Evolutionary conservation across 2,113 vertebrate genomes (phyloP), one percentile per base, ranked within the genome.

Genomic region (Engystomops pustulosus): DNA sequence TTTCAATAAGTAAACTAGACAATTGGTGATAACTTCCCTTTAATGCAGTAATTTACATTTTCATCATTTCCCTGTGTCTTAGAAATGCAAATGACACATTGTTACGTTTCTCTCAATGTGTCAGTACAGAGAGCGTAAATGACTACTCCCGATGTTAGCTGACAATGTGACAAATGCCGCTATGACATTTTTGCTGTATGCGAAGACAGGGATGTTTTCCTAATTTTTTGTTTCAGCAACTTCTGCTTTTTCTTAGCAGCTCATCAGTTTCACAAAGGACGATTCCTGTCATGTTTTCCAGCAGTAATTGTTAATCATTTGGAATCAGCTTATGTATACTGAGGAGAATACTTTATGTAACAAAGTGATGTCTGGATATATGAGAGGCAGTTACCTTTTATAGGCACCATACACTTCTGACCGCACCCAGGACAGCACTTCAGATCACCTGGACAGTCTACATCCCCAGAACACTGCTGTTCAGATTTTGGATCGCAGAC

Each of bases 311-410:
- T 17, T 2, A 60, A 23, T 65, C 14, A 65, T 25, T n/a, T n/a
- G n/a, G n/a, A n/a, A n/a, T n/a, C n/a, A n/a, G n/a, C n/a, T n/a
- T n/a, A n/a, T n/a, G n/a, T n/a, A n/a, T n/a, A n/a, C n/a, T n/a
- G n/a, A n/a, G n/a, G n/a, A n/a, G n/a, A n/a, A n/a, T n/a, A n/a
- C n/a, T n/a, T n/a, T n/a, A n/a, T n/a, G n/a, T n/a, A n/a, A n/a
- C n/a, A n/a, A n/a, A n/a, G n/a, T n/a, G n/a, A n/a, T n/a, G n/a
- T n/a, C n/a, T 44, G 12, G 8, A 41, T n/a, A 3, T 32, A 20
- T 51, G 6, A 76, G 45, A 76, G n/a, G 27, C 23, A n/a, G 32
- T 79, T 79, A 79, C 78, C 78, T 80, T 68, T 80, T 15, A 6
- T 15, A 80, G 78, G 44, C 34, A 12, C 27, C 14, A 47, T 11